Conservation (phyloP, 2,797 vertebrate species). For the Crocodylus rhombifer region DNA sequence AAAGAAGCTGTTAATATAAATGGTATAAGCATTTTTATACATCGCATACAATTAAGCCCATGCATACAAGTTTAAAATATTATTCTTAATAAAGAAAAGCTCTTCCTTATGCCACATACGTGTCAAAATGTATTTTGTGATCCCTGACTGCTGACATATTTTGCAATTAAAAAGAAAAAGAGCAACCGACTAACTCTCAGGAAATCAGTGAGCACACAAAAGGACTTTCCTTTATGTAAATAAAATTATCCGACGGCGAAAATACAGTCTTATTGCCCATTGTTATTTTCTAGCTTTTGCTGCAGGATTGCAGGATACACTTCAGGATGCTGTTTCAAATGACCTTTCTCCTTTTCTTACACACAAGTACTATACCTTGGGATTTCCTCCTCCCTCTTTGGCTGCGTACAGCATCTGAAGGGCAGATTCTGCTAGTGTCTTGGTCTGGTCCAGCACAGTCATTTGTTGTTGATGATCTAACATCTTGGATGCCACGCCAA, state of each 20-base stretch:
- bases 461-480: conserved; percentile 97
- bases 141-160: no score
- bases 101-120: background rate
- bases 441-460: conserved; percentile 97
- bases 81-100: background rate
- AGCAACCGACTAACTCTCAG: background rate
- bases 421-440: conserved; percentile 95
- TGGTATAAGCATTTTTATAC: background rate
- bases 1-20: background rate
- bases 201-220: background rate
- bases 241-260: background rate
- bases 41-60: background rate
- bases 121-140: background rate
- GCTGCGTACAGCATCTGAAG: conserved; percentile 98
- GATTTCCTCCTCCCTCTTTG: conserved; percentile 98
- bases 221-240: background rate
- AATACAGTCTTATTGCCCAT: background rate
- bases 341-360: background rate
- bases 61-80: no score
- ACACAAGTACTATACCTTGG: conserved; percentile 84
- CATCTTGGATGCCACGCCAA: conserved; percentile 94
- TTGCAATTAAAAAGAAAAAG: background rate
- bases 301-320: background rate
- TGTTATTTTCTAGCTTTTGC: background rate
- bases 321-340: background rate